These are phyloP conservation scores for Pseudococcus longispinus DNA, from an alignment of 2,888 invertebrate genomes.

Conservation along the genomic window DNA sequence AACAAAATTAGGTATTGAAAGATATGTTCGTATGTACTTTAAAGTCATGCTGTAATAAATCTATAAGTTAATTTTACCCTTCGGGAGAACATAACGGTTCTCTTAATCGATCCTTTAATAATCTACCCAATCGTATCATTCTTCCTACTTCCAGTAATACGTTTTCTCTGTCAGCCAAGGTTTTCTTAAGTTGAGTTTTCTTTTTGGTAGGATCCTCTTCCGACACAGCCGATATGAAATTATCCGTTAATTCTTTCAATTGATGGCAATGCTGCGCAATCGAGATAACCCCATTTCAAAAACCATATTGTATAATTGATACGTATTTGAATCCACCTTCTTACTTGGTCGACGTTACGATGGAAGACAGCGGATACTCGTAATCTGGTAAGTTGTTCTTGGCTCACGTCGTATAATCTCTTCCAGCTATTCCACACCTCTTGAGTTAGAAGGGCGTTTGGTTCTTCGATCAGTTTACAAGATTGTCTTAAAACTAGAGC, in stretches of 20 bases:
- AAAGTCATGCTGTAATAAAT: not conserved
- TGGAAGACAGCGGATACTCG: conserved; percentile 79
- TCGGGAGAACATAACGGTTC: conserved; percentile 66
- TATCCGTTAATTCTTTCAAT: conserved; percentile 69
- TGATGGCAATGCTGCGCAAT: conserved; percentile 68
- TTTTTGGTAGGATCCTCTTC: conserved; percentile 59
- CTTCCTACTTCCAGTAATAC: conserved; percentile 75
- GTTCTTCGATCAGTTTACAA: conserved; percentile 70
- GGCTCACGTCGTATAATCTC: conserved; percentile 72
- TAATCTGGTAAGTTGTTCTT: conserved; percentile 78
- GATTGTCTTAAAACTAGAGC: conserved; percentile 76
- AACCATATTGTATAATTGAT: not conserved
- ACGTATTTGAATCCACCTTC: not conserved
- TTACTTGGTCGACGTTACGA: conserved; percentile 68
- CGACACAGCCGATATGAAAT: conserved; percentile 66
- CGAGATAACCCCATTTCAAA: not conserved
- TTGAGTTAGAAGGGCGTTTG: conserved; percentile 68
- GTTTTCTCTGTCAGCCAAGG: conserved; percentile 69
- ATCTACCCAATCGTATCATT: conserved; percentile 74
- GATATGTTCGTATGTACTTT: not conserved
- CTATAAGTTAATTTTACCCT: conserved; percentile 43
- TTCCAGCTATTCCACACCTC: conserved; percentile 74
- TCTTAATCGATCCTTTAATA: conserved; percentile 71
- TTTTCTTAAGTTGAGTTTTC: conserved; percentile 42
- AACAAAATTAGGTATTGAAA: not conserved